Evolutionary conservation across 2,888 invertebrate species (phyloP), one percentile per base, ranked within the genome.

Genomic region (Leucophenga montana): DNA sequence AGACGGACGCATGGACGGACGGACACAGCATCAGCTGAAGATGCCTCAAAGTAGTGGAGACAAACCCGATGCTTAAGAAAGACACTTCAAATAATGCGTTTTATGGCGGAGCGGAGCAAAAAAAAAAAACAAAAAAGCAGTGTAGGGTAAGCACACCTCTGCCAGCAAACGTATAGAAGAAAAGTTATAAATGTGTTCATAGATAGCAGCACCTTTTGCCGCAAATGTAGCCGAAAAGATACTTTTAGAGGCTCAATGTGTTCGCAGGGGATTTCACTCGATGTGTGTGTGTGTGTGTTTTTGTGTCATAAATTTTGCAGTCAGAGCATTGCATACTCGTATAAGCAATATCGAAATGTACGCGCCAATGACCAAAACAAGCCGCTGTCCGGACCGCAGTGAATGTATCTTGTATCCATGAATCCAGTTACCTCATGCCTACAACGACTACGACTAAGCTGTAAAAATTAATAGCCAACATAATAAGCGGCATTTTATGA

Each of bases 401-500:
- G 56, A 56, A 56, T 56, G 39, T 39, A 39, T 39, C 27, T 39
- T 39, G 3, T 39, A 39, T 3, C 39, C 39, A 39, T 39, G 39
- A 39, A 39, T 39, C 39, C 39, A 39, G 39, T 39, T 39, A 39
- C 39, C 39, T 39, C 39, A 39, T 13, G 56, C 56, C 22, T 56
- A 27, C 56, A 11, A 48, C 65, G 48, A 59, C 54, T 70, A 75
- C 74, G 77, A 75, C 83, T 76, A 75, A 80, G 83, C 83, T 79
- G 77, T 83, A 81, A 85, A 81, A 85, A 85, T 85, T 85, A 83
- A 70, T 66, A 71, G 74, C 67, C 67, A 53, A 67, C 85, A 83
- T 83, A 83, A 85, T 85, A 85, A 85, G 83, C 53, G 20, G 39
- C 83, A 84, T 84, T 81, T 84, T 81, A 81, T 84, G 81, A 78